A percentile compares a stretch with the other conserved stretches of the same genome.
phyloP scores from a whole-genome alignment of 2,113 vertebrate genomes.

The Raphicerus campestris region DNA sequence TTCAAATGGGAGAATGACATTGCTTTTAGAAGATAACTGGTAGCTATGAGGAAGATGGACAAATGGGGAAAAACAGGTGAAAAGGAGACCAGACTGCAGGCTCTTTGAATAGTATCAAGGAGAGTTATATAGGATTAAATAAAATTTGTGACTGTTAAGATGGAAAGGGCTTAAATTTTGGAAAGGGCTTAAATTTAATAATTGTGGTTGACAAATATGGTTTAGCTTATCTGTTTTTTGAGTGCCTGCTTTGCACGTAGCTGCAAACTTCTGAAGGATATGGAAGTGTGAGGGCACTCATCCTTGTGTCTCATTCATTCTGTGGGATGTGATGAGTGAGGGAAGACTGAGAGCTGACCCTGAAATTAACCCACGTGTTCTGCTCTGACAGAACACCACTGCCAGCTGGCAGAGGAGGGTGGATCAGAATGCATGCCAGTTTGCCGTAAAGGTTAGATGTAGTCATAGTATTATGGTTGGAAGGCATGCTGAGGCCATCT shows the following conservation, averaged over 20 bases:
- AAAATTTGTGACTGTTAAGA: background rate
- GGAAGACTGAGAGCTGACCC: background rate
- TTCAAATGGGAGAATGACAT: background rate
- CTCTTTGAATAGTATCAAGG: background rate
- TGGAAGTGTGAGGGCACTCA: background rate
- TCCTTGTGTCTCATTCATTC: background rate
- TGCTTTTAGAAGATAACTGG: constrained; percentile 6
- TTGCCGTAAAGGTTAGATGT: background rate
- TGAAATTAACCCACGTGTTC: background rate
- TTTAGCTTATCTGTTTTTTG: background rate
- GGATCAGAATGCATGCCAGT: background rate
- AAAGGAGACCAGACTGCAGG: background rate
- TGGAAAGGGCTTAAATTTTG: no score
- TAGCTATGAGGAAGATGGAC: background rate
- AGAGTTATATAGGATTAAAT: background rate
- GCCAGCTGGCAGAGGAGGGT: background rate
- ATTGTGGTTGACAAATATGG: background rate
- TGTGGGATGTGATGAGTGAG: background rate
- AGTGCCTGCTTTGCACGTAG: background rate
- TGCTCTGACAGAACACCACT: background rate
- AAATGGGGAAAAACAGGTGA: background rate
- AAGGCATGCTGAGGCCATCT: background rate
- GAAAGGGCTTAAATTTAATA: background rate
- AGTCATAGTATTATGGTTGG: background rate
- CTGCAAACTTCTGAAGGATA: background rate